Conservation (phyloP, 1,140 invertebrate species). For the Amphibalanus amphitrite region DNA sequence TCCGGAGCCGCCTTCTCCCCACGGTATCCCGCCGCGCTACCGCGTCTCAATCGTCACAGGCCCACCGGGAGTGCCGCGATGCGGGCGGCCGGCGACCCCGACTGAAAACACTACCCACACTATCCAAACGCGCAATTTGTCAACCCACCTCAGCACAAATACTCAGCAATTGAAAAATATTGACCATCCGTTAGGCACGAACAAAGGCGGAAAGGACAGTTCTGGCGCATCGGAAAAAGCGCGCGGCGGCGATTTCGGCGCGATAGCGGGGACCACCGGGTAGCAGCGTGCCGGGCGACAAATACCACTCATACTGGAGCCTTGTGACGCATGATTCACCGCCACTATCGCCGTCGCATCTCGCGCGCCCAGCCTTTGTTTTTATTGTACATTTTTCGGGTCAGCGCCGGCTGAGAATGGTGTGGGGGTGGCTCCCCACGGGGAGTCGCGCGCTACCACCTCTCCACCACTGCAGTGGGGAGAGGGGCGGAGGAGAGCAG, state of each 20-base stretch:
- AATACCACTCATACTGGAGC: background rate
- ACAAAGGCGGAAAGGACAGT: background rate
- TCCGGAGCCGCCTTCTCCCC: no score
- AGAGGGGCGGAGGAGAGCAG: no score
- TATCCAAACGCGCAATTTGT: background rate
- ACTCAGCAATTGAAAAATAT: background rate
- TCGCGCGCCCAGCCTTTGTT: background rate
- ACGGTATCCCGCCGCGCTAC: no score
- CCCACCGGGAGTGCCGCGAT: no score
- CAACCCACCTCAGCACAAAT: background rate
- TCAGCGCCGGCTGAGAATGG: background rate
- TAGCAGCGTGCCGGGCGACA: background rate
- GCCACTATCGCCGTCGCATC: background rate
- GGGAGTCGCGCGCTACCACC: no score
- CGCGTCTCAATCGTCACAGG: background rate
- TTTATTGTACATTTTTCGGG: constrained; percentile 2
- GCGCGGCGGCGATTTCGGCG: background rate
- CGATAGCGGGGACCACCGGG: background rate
- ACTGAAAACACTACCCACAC: background rate
- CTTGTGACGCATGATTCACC: background rate
- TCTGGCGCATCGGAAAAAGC: background rate
- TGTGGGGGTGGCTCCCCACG: background rate
- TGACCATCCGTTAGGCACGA: background rate
- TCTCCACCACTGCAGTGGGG: no score
- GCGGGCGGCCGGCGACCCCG: no score